Conservation (phyloP, 2,888 invertebrate species). For the Cryptocephalus moraei region DNA sequence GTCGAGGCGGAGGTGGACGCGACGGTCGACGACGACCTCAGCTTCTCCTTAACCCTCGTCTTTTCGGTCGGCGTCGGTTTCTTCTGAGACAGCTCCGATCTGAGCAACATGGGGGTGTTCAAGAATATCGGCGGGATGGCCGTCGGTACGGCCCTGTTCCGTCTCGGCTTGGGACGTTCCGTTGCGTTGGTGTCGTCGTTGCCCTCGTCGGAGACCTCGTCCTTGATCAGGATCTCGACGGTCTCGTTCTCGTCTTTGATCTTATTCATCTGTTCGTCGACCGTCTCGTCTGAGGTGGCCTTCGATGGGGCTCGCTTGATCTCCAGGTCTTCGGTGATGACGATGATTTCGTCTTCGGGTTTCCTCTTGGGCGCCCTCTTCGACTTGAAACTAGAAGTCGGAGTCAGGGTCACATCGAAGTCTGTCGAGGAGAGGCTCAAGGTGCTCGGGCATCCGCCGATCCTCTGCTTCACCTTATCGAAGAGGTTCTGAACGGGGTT, state of each 20-base stretch:
- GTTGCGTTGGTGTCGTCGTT: background rate
- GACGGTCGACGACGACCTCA: background rate
- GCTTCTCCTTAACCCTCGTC: background rate
- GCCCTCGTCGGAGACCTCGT: too few species aligned
- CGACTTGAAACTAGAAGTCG: background rate
- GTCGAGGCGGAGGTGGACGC: background rate
- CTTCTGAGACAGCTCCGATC: slow-evolving; percentile 11
- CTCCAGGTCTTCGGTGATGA: background rate
- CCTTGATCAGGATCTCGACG: background rate
- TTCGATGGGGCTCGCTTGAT: too few species aligned
- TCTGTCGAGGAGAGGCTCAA: slow-evolving; percentile 2
- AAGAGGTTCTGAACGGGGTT: slow-evolving; percentile 16
- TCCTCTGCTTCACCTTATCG: slow-evolving; percentile 12
- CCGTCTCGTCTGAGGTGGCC: too few species aligned
- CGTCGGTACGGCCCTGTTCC: slow-evolving; percentile 7
- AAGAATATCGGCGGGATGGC: slow-evolving; percentile 12
- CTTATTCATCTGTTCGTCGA: background rate
- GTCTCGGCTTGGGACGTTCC: slow-evolving; percentile 9
- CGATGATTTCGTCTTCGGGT: slow-evolving; percentile 1
- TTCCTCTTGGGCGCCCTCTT: background rate
- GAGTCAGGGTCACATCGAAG: background rate
- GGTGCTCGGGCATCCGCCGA: slow-evolving; percentile 1
- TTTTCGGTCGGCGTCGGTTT: background rate
- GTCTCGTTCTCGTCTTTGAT: background rate
- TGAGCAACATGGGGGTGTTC: slow-evolving; percentile 12